These are phyloP conservation scores for Steinernema carpocapsae DNA, from an alignment of 2,888 invertebrate species.

Conservation along the genomic window DNA sequence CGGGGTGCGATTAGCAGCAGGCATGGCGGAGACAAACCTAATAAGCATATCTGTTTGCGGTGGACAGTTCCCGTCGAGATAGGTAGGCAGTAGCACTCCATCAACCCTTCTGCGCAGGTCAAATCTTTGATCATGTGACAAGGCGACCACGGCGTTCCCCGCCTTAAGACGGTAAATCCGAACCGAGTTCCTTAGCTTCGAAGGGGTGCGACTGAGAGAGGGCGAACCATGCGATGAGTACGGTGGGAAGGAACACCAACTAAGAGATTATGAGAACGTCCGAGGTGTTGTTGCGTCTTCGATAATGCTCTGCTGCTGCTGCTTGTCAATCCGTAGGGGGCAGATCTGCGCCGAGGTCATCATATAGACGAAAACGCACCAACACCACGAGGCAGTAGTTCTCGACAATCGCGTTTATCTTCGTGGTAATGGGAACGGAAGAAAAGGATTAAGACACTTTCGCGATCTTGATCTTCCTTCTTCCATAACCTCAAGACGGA, in stretches of 20 bases:
- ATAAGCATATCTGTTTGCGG: slow-evolving; percentile 27
- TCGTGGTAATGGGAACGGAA: slow-evolving; percentile 20
- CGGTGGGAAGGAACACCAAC: slow-evolving; percentile 15
- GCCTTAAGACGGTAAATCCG: slow-evolving; percentile 4
- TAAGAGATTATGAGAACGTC: slow-evolving; percentile 12
- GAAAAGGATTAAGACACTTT: slow-evolving; percentile 27
- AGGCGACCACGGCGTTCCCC: not conserved
- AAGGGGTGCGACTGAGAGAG: not conserved
- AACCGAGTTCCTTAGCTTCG: not conserved
- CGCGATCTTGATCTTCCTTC: slow-evolving; percentile 20
- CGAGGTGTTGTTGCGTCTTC: slow-evolving; percentile 25
- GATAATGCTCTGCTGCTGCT: slow-evolving; percentile 26
- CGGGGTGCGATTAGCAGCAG: slow-evolving; percentile 8
- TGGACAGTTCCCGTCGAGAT: slow-evolving; percentile 8
- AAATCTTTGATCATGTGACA: slow-evolving; percentile 14
- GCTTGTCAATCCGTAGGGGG: slow-evolving; percentile 31
- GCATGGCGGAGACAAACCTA: slow-evolving; percentile 16
- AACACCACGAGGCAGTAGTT: not conserved
- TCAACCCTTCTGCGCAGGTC: slow-evolving; percentile 32
- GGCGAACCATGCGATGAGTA: slow-evolving; percentile 25
- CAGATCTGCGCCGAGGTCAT: slow-evolving; percentile 35
- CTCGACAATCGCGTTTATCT: slow-evolving; percentile 25
- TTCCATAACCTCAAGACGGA: slow-evolving; percentile 2
- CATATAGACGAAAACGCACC: slow-evolving; percentile 28
- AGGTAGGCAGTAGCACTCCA: not conserved